Conservation (phyloP, 2,888 invertebrate species). For the Lacanobia wlatinum region DNA sequence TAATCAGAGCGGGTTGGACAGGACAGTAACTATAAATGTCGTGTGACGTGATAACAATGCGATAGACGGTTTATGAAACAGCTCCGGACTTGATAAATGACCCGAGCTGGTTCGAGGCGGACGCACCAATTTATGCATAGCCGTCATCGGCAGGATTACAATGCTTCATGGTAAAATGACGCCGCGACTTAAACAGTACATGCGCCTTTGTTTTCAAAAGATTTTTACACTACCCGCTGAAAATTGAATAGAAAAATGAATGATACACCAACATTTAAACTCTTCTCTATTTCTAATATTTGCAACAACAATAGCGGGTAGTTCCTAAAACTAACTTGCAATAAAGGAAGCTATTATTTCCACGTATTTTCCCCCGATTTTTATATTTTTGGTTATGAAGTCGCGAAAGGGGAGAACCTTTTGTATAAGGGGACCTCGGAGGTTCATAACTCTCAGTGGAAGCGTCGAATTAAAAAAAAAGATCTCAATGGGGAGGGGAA, state of each 20-base stretch:
- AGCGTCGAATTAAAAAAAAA: slow-evolving; percentile 63
- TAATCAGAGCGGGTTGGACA: slow-evolving; percentile 75
- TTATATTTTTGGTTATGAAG: slow-evolving; percentile 62
- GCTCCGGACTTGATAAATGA: slow-evolving; percentile 83
- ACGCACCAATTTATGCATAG: slow-evolving; percentile 81
- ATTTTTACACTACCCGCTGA: not conserved
- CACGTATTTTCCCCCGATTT: slow-evolving; percentile 41
- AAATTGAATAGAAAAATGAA: not conserved
- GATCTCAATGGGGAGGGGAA: slow-evolving; percentile 48
- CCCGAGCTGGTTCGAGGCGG: slow-evolving; percentile 73
- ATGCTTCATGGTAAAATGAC: slow-evolving; percentile 65
- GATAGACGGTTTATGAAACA: slow-evolving; percentile 86
- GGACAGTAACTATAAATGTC: slow-evolving; percentile 85
- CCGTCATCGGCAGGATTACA: slow-evolving; percentile 81
- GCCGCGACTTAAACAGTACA: slow-evolving; percentile 43
- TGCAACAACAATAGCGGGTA: slow-evolving; percentile 20
- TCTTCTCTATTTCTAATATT: slow-evolving; percentile 4
- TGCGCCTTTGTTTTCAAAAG: slow-evolving; percentile 40
- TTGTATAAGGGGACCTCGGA: slow-evolving; percentile 59
- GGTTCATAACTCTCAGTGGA: slow-evolving; percentile 62
- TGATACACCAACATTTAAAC: not conserved
- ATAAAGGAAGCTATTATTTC: slow-evolving; percentile 49
- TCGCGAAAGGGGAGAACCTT: slow-evolving; percentile 49
- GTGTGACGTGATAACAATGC: slow-evolving; percentile 84
- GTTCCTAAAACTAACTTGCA: slow-evolving; percentile 44